phyloP scores from a whole-genome alignment of 1,140 invertebrate species.

The Trichonephila clavipes region DNA sequence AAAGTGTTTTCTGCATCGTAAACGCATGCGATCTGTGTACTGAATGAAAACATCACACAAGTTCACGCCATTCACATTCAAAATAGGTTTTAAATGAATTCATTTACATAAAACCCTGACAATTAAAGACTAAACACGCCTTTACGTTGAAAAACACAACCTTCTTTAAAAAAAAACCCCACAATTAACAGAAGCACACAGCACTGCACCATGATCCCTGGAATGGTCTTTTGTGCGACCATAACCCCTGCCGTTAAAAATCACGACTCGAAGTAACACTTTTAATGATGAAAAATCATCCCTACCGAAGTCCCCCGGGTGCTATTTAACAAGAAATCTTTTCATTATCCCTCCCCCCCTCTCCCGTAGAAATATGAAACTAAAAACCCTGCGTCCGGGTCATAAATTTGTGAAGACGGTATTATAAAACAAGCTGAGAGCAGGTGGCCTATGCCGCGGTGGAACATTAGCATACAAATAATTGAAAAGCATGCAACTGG shows the following conservation, averaged over 20 bases:
- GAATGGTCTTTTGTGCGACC: background rate
- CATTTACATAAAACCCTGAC: background rate
- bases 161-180: background rate
- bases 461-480: conserved; percentile 54
- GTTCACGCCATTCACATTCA: background rate
- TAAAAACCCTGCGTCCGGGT: conserved; percentile 49
- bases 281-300: conserved; percentile 35
- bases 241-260: background rate
- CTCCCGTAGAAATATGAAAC: conserved; percentile 1
- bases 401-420: conserved; percentile 50
- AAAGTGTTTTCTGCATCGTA: too few relatives aligned
- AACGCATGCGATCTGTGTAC: background rate
- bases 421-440: conserved; percentile 32
- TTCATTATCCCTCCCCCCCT: conserved; percentile 32
- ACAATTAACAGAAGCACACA: background rate
- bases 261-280: conserved; percentile 21
- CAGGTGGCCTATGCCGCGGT: conserved; percentile 29
- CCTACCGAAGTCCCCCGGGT: background rate
- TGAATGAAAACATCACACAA: background rate
- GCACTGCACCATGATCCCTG: background rate
- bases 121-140: conserved; percentile 7
- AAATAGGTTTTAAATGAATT: background rate
- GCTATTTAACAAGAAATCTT: conserved; percentile 22
- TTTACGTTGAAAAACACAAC: background rate
- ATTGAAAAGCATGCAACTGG: conserved; percentile 45